Evolutionary conservation across 2,113 vertebrate genomes (phyloP), one percentile per base, ranked within the genome.

Genomic region (Brachypteracias leptosomus): DNA sequence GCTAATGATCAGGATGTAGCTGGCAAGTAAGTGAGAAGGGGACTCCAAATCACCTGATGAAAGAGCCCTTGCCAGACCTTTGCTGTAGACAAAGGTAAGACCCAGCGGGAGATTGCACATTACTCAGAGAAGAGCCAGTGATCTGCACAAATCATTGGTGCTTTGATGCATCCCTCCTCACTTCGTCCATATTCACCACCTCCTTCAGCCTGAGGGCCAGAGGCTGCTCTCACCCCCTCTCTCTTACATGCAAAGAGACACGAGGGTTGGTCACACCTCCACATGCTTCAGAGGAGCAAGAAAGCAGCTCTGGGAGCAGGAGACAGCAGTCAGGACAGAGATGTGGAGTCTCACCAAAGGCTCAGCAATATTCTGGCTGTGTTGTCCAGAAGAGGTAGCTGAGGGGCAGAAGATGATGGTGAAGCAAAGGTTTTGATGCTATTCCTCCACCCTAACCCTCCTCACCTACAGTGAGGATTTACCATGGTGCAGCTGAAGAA

Each of bases 401-500:
- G 1, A 61, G n/a, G 44, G 33, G 5, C 65, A 46, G 25, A 63
- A 9, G 16, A 57, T 59, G 62, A 46, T 0, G 3, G 29, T 4
- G n/a, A 82, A 57, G 44, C 28, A 15, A 47, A 54, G 19, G 25
- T 76, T 70, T 71, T 2, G 1, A 12, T 84, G 67, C 51, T 9
- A 3, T 33, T 57, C 16, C 52, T 29, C 33, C 36, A n/a, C 17
- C 9, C 8, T 67, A 71, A 49, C 44, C 82, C 49, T 65, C 54
- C 58, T 72, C 1, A 0, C 55, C 47, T 46, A 5, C 31, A 52
- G 29, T 0, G 1, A 80, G 38, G 47, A 20, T 28, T 62, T 52
- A 2, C 54, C 38, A 6, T 1, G 2, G 49, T 16, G 33, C 25
- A 49, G 63, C 51, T 44, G 29, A 65, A 57, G 47, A 80, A 42